Percentiles rank a stretch among this genome's conserved stretches.
These are phyloP conservation scores for Conomelus anceps DNA, from an alignment of 2,888 invertebrate species.

Conservation along the genomic window DNA sequence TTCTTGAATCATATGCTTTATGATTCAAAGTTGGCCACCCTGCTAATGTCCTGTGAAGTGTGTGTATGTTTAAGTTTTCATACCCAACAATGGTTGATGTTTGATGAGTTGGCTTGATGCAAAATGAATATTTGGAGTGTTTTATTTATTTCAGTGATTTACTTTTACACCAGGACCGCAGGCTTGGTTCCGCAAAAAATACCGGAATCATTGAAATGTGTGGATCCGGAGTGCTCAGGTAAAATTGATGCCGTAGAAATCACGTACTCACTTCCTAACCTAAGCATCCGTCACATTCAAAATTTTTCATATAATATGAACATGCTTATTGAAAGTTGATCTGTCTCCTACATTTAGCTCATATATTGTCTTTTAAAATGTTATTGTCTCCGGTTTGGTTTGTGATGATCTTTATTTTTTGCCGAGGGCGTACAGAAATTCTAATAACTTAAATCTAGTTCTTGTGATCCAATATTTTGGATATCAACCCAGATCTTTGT, in stretches of 20 bases:
- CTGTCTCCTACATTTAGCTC: not conserved
- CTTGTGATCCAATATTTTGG: too few relatives aligned
- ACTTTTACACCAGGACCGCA: not conserved
- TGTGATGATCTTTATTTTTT: not conserved
- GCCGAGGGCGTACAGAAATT: too few relatives aligned
- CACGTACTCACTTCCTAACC: slow-evolving; percentile 39
- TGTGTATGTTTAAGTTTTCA: not conserved
- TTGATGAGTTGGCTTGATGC: slow-evolving; percentile 23
- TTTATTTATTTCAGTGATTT: slow-evolving; percentile 37
- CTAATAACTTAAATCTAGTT: too few relatives aligned
- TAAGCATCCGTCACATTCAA: not conserved
- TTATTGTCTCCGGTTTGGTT: not conserved
- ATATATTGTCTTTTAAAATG: not conserved
- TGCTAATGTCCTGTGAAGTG: not conserved
- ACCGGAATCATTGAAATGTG: slow-evolving; percentile 62
- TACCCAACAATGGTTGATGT: not conserved
- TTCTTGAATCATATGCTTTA: not conserved
- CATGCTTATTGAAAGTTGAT: not conserved
- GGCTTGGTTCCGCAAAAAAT: not conserved
- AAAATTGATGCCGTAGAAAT: slow-evolving; percentile 40
- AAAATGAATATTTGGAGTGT: slow-evolving; percentile 38
- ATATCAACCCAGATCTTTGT: too few relatives aligned
- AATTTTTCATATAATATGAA: not conserved
- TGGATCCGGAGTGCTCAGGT: slow-evolving; percentile 64
- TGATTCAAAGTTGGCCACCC: not conserved